Evolutionary conservation across 2,888 invertebrate genomes (phyloP), one percentile per base, ranked within the genome.

Genomic region (Drosophila subquinaria): DNA sequence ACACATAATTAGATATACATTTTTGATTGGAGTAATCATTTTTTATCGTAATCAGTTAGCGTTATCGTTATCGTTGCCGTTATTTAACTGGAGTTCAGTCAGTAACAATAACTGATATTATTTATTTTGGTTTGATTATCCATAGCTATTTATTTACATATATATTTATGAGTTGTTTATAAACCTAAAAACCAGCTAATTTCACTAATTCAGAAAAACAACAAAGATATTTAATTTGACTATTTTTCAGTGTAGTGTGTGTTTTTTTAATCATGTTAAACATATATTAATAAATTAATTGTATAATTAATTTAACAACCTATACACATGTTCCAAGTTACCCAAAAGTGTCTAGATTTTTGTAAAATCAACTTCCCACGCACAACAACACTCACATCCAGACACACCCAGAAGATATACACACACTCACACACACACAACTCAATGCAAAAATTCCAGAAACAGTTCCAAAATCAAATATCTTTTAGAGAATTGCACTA

Each of bases 301-400:
- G 52, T 67, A 61, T 71, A 68, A 63, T 59, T 61, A 69, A 63
- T 65, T 81, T 79, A 91, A 90, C 90, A 90, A 90, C 88, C 83
- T 89, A 90, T 90, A 91, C 91, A 91, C 90, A 91, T 90, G 89
- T 89, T 79, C 69, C 85, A 86, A 89, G 81, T 80, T 78, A 79
- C 55, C 59, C 61, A 73, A 48, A 45, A 80, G 51, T 80, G 72
- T 76, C 56, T 56, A 79, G 67, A 52, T 68, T 74, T 70, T 81
- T 69, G 63, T 62, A 77, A 73, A 83, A 69, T 78, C 71, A 73
- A 68, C 36, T 62, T 65, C 88, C 73, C 64, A 71, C 71, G 81
- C 88, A 86, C 82, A 61, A 80, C 73, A 38, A 76, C 62, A 86
- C 77, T 87, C 81, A 82, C 70, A 63, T 76, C 79, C 76, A 78